Conservation (phyloP, 2,888 invertebrate species). For the Ichneumon xanthorius region DNA sequence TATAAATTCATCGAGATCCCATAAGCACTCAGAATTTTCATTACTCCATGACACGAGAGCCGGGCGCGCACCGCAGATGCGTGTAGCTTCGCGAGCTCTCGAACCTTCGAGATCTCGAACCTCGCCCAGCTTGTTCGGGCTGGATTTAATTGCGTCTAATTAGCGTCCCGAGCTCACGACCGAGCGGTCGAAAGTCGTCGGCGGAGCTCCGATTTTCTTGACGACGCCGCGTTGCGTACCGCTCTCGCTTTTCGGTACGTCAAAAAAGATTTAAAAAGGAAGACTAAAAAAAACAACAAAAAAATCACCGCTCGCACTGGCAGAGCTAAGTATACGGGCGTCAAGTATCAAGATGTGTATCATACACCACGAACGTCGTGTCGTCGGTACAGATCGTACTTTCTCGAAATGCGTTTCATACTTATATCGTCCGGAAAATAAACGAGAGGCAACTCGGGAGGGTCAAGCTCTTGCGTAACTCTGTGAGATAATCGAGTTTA, state of each 20-base stretch:
- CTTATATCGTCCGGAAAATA: neutral
- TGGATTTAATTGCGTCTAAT: constrained; percentile 81
- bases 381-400: neutral
- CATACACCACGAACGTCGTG: constrained; percentile 31
- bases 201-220: constrained; percentile 65
- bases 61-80: constrained; percentile 58
- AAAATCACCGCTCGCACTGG: neutral
- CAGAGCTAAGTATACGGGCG: constrained; percentile 8
- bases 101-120: constrained; percentile 58
- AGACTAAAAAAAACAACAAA: constrained; percentile 25
- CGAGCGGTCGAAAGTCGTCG: constrained; percentile 70
- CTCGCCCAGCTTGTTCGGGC: constrained; percentile 66
- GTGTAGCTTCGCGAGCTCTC: constrained; percentile 29
- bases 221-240: constrained; percentile 50
- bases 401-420: constrained; percentile 10
- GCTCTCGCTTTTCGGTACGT: constrained; percentile 48
- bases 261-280: constrained; percentile 31
- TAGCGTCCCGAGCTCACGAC: constrained; percentile 71
- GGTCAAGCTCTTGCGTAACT: constrained; percentile 22
- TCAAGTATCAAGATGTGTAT: constrained; percentile 13
- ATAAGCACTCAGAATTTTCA: constrained; percentile 67
- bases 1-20: constrained; percentile 72
- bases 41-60: constrained; percentile 67
- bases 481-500: constrained; percentile 36
- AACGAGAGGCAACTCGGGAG: neutral